Conservation (phyloP, 2,113 vertebrate genomes). For the Channa argus region DNA sequence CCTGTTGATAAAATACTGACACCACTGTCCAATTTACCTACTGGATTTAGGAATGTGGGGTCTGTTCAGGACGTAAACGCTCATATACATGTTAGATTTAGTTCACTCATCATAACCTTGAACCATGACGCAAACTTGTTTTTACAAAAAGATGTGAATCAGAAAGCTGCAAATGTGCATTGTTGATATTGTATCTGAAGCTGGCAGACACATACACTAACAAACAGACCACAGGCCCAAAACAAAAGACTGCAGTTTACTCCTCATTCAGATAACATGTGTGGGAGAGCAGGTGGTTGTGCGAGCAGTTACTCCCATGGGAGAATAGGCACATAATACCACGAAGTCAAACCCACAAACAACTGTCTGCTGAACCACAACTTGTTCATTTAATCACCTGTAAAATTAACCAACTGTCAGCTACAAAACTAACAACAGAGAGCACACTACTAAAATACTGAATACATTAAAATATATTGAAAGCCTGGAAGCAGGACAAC, state of each 20-base stretch:
- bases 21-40: not conserved
- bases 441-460: not conserved
- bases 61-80: not conserved
- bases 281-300: conserved; percentile 59
- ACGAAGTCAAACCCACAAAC: conserved; percentile 62
- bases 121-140: not conserved
- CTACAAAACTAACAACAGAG: not conserved
- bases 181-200: not conserved
- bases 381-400: not conserved
- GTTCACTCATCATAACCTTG: not conserved
- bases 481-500: not conserved
- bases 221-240: not conserved
- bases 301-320: conserved; percentile 50
- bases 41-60: not conserved
- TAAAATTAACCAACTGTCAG: not conserved
- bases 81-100: not conserved
- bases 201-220: not conserved
- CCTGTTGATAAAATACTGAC: not conserved
- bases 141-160: not conserved
- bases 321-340: conserved; percentile 8
- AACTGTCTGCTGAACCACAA: conserved; percentile 30
- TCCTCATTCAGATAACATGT: conserved; percentile 2
- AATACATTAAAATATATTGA: not conserved
- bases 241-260: not conserved
- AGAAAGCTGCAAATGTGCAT: not conserved